A percentile compares a stretch with the other conserved stretches of the same genome.
These are phyloP conservation scores for Mystacornis crossleyi DNA, from an alignment of 2,113 vertebrate genomes.

Conservation along the genomic window DNA sequence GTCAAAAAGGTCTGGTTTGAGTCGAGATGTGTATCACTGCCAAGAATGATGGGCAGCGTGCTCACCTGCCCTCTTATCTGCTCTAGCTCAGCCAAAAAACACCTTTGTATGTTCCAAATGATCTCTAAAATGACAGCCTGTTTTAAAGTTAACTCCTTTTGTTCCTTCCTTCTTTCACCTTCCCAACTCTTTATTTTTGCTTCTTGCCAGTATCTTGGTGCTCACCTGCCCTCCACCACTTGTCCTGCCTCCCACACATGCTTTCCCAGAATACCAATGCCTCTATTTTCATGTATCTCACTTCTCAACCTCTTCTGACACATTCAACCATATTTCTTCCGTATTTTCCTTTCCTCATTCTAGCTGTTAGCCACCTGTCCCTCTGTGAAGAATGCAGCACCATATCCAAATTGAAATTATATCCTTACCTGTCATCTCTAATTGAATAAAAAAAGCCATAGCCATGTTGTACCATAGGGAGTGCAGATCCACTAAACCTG, in stretches of 20 bases:
- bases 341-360: not conserved
- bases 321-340: not conserved
- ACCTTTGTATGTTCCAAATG: not conserved
- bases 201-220: not conserved
- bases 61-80: not conserved
- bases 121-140: not conserved
- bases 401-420: not conserved
- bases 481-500: conserved; percentile 76
- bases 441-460: conserved; percentile 96
- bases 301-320: not conserved
- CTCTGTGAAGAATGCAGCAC: not conserved
- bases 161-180: not conserved
- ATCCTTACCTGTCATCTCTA: conserved; percentile 87
- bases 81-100: not conserved
- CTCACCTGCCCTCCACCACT: not conserved
- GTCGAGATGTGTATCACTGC: not conserved
- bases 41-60: not conserved
- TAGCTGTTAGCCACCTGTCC: not conserved
- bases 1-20: not conserved
- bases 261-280: not conserved
- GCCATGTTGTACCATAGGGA: conserved; percentile 90
- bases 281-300: not conserved
- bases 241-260: rapidly evolving
- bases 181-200: not conserved
- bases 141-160: not conserved